Evolutionary conservation across 2,797 vertebrate species (phyloP), one percentile per base, ranked within the genome.

Genomic region (Mus minutoides): DNA sequence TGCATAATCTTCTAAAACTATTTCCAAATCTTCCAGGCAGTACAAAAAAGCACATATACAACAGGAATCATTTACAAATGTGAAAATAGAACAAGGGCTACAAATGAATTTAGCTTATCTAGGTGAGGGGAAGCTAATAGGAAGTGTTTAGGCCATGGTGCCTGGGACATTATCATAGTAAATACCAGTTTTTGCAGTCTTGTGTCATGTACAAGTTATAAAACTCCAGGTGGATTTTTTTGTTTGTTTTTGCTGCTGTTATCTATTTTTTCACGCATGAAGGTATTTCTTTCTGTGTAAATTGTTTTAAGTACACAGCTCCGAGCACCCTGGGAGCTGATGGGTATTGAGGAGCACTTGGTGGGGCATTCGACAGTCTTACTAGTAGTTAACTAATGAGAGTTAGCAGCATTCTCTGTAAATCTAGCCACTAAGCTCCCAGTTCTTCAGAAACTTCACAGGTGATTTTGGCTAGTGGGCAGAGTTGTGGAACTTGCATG

Each of bases 221-320:
- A 93, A 86, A 94, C 58, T 56, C 29, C 0, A 69, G 19, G 0
- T 22, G 17, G n/a, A 10, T 21, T 71, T 71, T 37, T 64, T 64
- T 62, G 52, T 49, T 52, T 80, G 75, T 26, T 52, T 52, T 46
- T 49, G 16, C 6, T 49, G 79, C 64, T n/a, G 49, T 52, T 94
- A 16, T 54, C 40, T 88, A 11, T 78, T 71, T 62, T 90, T 95
- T 80, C 62, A 76, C 87, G 67, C 77, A 90, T 69, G 77, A 94
- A 95, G 40, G 31, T 80, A 40, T 64, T 5, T 67, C 16, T 73
- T 58, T 34, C 67, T 60, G 40, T 37, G 22, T 34, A 10, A 92
- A 19, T 24, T 92, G 40, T 92, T 60, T 46, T 76, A 90, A 69
- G 13, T 67, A 92, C 9, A 75, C 34, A 54, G 0, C 1, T 54